These are phyloP conservation scores for Euphonia xanthogaster DNA, from an alignment of 2,797 vertebrate species.

Conservation along the genomic window DNA sequence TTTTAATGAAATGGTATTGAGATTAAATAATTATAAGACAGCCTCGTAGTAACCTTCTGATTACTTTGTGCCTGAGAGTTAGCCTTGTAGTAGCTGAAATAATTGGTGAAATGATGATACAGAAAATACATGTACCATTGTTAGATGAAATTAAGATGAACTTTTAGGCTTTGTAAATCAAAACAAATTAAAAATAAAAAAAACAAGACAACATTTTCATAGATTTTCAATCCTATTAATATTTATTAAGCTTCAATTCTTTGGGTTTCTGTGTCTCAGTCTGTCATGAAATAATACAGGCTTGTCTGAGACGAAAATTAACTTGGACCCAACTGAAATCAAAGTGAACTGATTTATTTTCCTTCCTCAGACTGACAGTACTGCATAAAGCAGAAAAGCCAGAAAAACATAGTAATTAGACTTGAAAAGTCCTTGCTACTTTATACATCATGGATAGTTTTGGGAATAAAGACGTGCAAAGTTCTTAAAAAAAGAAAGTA, in stretches of 20 bases:
- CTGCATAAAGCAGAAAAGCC: background rate
- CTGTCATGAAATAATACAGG: background rate
- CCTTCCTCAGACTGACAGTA: background rate
- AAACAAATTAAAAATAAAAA: background rate
- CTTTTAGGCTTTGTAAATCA: background rate
- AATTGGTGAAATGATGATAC: background rate
- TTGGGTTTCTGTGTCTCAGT: background rate
- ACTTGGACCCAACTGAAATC: background rate
- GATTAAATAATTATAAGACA: conserved; percentile 26
- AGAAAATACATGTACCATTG: background rate
- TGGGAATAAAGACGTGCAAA: background rate
- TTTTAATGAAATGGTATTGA: background rate
- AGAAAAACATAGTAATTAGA: background rate
- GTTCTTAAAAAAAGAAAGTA: background rate
- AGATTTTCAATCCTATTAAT: conserved; percentile 11
- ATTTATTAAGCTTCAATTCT: background rate
- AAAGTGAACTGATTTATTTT: background rate
- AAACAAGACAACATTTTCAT: background rate
- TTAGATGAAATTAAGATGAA: background rate
- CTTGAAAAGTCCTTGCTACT: background rate
- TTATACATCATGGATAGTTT: background rate
- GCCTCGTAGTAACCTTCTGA: background rate
- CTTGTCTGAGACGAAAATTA: background rate
- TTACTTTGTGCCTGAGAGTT: background rate
- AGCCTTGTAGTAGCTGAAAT: background rate